Evolutionary conservation across 2,797 vertebrate genomes (phyloP).

Genomic region (Hoplostethus mediterraneus): DNA sequence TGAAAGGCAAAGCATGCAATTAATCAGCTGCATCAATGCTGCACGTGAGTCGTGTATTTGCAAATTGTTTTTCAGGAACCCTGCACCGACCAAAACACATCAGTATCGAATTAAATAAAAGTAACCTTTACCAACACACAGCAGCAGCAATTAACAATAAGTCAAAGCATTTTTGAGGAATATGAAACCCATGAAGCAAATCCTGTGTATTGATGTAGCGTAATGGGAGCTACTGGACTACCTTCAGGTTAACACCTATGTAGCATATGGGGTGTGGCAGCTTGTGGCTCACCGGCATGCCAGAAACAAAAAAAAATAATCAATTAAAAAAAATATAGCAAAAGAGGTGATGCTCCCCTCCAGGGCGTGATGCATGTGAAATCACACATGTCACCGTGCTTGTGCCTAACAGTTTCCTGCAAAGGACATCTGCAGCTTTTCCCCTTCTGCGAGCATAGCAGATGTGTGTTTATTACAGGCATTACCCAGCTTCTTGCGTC

Average conservation of each 20-base stretch:
- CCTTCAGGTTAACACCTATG: neutral
- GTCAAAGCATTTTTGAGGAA: neutral
- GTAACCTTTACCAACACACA: neutral
- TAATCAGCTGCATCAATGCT: neutral
- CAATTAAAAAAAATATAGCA: neutral
- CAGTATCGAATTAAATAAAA: neutral
- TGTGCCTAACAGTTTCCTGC: neutral
- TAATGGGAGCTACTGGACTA: neutral
- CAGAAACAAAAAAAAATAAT: neutral
- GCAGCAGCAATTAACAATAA: neutral
- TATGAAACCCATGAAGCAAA: neutral
- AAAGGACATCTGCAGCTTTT: neutral
- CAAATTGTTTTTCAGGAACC: neutral
- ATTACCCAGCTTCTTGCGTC: constrained; percentile 24
- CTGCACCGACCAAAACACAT: neutral
- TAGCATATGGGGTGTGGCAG: neutral
- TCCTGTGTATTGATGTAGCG: neutral
- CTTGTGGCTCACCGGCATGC: neutral
- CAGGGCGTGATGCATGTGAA: neutral
- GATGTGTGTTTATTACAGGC: constrained; percentile 3
- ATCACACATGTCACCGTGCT: neutral
- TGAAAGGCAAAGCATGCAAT: neutral
- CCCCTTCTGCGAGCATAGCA: neutral
- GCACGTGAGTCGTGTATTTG: neutral
- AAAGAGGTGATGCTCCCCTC: neutral